Evolutionary conservation across 2,888 invertebrate species (phyloP), one percentile per base, ranked within the genome.

Genomic region (Drosophila multiciliata): DNA sequence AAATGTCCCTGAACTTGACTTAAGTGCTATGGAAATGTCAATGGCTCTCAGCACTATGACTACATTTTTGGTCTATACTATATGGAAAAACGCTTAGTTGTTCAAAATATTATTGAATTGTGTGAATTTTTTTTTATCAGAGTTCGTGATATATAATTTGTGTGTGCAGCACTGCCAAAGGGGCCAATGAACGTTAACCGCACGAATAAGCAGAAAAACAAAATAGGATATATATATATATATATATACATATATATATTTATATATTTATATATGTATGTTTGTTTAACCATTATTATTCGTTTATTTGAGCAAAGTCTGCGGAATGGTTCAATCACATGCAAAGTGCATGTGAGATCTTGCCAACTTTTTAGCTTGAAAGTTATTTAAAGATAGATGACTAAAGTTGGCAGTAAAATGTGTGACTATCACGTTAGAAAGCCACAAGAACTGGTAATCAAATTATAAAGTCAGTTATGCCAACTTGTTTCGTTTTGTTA

Each of bases 101-200:
- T 62, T 73, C 38, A 82, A 83, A 79, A 58, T 77, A 57, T 58
- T 74, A 65, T 71, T 69, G 12, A 45, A 45, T 23, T 80, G 54
- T 72, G 57, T 77, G 66, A 48, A 52, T 62, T 72, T 74, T 75
- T 75, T 82, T 79, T 85, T 84, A 87, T 82, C 83, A 69, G 66
- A 67, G 12, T 38, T 17, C 15, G 15, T 26, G 50, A 64, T 70
- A 70, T 70, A 67, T 67, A 62, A 70, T 73, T 78, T 65, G 69
- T 71, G 66, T 70, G 53, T 49, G 55, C 54, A 62, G 45, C 50
- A 50, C 54, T 52, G 65, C 40, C 55, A 54, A 67, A 66, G 88
- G 59, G 86, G 90, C 89, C 86, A 86, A 79, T 88, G 90, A 86
- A 86, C 90, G 90, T 78, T 52, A 72, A 82, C 73, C 83, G 57